Conservation (phyloP, 1,140 invertebrate genomes). For the Megathymus violae region DNA sequence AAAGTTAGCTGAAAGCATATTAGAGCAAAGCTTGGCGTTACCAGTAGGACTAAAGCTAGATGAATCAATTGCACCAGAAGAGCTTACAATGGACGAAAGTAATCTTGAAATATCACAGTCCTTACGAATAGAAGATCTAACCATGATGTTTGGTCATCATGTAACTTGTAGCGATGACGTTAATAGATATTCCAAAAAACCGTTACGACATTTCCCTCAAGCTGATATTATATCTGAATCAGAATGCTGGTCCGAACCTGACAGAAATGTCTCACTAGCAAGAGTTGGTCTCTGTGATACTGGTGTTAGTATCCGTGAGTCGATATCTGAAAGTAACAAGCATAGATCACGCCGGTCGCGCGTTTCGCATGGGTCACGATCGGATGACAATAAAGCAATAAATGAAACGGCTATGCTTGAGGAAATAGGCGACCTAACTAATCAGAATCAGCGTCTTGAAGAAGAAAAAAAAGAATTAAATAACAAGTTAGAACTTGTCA, state of each 20-base stretch:
- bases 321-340: slow-evolving; percentile 54
- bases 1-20: slow-evolving; percentile 78
- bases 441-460: slow-evolving; percentile 55
- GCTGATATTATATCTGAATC: slow-evolving; percentile 88
- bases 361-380: slow-evolving; percentile 66
- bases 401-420: slow-evolving; percentile 59
- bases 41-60: slow-evolving; percentile 78
- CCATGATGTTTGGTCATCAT: slow-evolving; percentile 80
- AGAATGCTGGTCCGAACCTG: slow-evolving; percentile 93
- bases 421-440: slow-evolving; percentile 57
- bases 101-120: slow-evolving; percentile 75
- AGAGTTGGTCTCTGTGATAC: slow-evolving; percentile 88
- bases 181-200: slow-evolving; percentile 51
- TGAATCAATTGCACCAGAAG: slow-evolving; percentile 73
- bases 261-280: slow-evolving; percentile 90
- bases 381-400: slow-evolving; percentile 61
- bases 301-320: slow-evolving; percentile 55
- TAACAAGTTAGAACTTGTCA: slow-evolving; percentile 58
- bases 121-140: slow-evolving; percentile 76
- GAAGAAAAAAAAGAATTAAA: slow-evolving; percentile 62
- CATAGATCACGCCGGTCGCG: slow-evolving; percentile 58
- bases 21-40: slow-evolving; percentile 80
- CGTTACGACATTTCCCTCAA: slow-evolving; percentile 54
- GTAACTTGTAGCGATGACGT: slow-evolving; percentile 61
- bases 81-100: slow-evolving; percentile 75